Conservation (phyloP, 2,113 vertebrate species). For the Phylloscopus whistleri region DNA sequence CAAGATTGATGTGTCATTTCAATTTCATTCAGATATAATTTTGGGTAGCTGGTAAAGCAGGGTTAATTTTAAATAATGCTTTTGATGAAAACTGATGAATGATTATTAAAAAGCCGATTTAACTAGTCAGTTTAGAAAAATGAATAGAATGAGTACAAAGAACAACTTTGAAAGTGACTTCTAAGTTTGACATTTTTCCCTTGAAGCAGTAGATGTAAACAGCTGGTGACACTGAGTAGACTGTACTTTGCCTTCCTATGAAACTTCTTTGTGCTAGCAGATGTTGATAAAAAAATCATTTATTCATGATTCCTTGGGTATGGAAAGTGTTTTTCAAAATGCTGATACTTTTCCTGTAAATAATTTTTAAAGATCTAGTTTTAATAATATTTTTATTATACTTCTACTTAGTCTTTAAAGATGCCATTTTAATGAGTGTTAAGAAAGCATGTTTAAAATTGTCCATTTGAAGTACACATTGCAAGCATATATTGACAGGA, state of each 20-base stretch:
- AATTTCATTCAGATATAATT: background rate
- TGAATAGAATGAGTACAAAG: background rate
- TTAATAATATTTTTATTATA: background rate
- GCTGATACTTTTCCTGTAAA: background rate
- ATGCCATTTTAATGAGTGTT: background rate
- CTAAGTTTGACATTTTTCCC: background rate
- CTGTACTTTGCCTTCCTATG: slow-evolving; percentile 7
- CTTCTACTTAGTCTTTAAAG: background rate
- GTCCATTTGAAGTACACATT: background rate
- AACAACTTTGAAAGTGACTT: background rate
- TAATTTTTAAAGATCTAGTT: background rate
- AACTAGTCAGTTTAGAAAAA: background rate
- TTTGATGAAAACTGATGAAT: background rate
- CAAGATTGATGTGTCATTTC: background rate
- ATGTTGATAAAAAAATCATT: background rate
- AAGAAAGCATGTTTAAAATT: background rate
- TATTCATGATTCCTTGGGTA: background rate
- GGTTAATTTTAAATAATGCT: background rate
- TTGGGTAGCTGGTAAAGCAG: background rate
- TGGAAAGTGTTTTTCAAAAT: background rate
- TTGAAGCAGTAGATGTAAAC: slow-evolving; percentile 1
- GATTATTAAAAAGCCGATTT: background rate
- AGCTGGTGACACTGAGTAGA: slow-evolving; percentile 6
- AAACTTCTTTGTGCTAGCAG: slow-evolving; percentile 22
- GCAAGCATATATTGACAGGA: background rate